Base-by-base conservation (phyloP, 30 jellyfish, hydroid and myxozoan species). In the Catostylus mosaicus region DNA sequence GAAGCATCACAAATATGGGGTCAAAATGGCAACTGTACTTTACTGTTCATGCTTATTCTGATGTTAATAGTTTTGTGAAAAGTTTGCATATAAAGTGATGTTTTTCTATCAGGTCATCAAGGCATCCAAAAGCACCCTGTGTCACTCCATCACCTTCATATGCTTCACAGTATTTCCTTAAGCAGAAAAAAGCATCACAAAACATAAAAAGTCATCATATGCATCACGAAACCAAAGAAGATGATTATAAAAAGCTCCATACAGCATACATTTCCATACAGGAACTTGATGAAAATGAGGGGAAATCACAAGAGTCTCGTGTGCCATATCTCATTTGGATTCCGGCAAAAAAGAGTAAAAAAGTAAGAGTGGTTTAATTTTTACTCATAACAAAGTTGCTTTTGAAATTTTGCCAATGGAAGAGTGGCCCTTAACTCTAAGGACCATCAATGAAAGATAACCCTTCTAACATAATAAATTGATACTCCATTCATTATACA, bases 271-370 rank as follows among this genome's bases (percentile, higher is more conserved):
- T 82, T 52, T 52, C 63, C 24, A 30, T 69, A 2, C 90, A 80
- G 23, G 84, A 64, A 0, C 0, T 56, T 27, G 83, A 67, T 30
- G 47, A 46, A 22, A 33, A 23, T 19, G 34, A 27, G 23, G 57
- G 36, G 0, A 68, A 31, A 4, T 34, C 23, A 16, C 29, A 35
- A 30, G 59, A 34, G 5, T 1, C 73, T 3, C 20, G 34, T 37
- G 62, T 37, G 38, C 92, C 92, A 5, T 82, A 69, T 45, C 60
- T 82, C 40, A 63, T 82, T 16, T 82, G 92, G 92, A 57, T 82
- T 11, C 92, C 92, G 3, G 69, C 92, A n/a, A 82, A 82, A 40
- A 82, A 72, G 64, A 69, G 47, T 23, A 57, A 63, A 38, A 78
- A 63, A 11, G 80, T 36, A 12, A 34, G 56, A 46, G 11, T 46